Conservation (phyloP, 30 jellyfish, hydroid and myxozoan species). For the Pseudorhiza aurosa region DNA sequence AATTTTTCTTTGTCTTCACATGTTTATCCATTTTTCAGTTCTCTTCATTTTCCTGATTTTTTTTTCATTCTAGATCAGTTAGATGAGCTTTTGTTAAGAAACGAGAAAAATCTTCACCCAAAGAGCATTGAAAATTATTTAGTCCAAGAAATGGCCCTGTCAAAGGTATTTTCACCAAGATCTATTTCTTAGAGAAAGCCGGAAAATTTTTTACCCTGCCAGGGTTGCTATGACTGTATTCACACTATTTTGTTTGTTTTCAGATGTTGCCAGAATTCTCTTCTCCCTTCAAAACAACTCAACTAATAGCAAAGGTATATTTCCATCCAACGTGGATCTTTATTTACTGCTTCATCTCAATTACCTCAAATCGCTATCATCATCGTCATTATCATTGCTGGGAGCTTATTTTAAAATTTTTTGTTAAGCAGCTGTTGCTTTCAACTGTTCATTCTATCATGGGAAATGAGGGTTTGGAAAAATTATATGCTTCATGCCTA, state of each 20-base stretch:
- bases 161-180: conserved; percentile 23
- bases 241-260: not conserved
- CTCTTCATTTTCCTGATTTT: not conserved
- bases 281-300: conserved; percentile 32
- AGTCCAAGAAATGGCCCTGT: conserved; percentile 14
- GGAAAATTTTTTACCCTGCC: too few relatives aligned
- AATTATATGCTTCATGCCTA: too few relatives aligned
- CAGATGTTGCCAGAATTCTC: conserved; percentile 41
- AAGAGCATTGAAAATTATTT: conserved; percentile 32
- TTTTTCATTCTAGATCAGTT: conserved; percentile 33
- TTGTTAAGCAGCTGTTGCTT: too few relatives aligned
- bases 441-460: too few relatives aligned
- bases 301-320: conserved; percentile 43
- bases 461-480: too few relatives aligned
- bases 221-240: too few relatives aligned
- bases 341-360: not conserved
- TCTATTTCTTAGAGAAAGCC: not conserved
- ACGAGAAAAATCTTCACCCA: not conserved
- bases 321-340: not conserved
- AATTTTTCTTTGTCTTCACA: too few relatives aligned
- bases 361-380: not conserved
- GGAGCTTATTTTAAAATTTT: too few relatives aligned
- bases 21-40: too few relatives aligned
- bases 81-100: conserved; percentile 5
- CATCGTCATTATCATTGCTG: too few relatives aligned